Percentiles rank a stretch among this genome's conserved stretches.
Conservation (phyloP, 1,140 invertebrate genomes). For the Ostrea edulis region DNA sequence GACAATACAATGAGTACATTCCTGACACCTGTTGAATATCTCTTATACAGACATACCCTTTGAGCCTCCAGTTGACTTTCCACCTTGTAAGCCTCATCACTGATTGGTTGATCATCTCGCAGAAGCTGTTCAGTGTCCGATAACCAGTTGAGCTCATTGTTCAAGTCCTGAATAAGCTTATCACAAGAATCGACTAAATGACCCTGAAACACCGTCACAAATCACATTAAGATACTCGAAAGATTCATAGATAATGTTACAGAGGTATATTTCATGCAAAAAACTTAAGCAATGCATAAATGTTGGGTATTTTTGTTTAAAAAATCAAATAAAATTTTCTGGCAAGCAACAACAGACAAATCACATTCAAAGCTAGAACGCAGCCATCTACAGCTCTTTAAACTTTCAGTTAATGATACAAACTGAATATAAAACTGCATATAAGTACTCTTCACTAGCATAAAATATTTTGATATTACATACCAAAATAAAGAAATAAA, state of each 20-base stretch:
- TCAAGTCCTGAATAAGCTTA: constrained; percentile 85
- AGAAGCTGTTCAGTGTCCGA: constrained; percentile 91
- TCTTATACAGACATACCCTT: constrained; percentile 62
- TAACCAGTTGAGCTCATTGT: constrained; percentile 94
- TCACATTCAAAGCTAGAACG: constrained; percentile 2
- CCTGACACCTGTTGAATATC: no score
- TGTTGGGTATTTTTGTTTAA: neutral
- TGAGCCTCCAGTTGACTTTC: constrained; percentile 90
- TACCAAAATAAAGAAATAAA: neutral
- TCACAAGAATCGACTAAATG: constrained; percentile 82
- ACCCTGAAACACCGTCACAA: constrained; percentile 60
- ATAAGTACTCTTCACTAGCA: neutral
- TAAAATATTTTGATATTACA: neutral
- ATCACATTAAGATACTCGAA: neutral
- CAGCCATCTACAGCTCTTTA: neutral
- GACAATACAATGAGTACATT: no score
- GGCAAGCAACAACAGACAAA: neutral
- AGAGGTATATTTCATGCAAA: neutral
- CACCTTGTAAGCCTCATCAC: constrained; percentile 92
- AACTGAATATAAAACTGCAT: neutral
- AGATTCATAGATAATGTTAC: neutral
- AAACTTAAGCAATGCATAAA: neutral
- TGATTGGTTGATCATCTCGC: constrained; percentile 91
- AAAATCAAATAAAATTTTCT: neutral
- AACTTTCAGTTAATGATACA: neutral